Percentiles rank a stretch among this genome's conserved stretches.
Conservation (phyloP, 2,797 vertebrate genomes). For the Champsocephalus gunnari region DNA sequence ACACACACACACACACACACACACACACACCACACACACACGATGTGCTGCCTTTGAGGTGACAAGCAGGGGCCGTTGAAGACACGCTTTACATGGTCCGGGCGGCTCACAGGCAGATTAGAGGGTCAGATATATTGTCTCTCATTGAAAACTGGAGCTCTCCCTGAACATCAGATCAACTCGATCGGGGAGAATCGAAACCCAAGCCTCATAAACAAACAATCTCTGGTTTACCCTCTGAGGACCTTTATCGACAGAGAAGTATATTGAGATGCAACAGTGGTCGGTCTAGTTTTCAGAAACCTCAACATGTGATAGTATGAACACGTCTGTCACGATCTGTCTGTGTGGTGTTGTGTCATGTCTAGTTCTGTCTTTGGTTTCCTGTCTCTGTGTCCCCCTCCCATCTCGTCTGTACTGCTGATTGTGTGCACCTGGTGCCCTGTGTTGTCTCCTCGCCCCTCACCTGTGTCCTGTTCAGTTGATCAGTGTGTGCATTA, state of each 20-base stretch:
- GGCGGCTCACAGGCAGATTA: slow-evolving; percentile 22
- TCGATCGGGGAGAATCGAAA: not conserved
- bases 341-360: no score
- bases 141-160: slow-evolving; percentile 1
- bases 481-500: no score
- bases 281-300: not conserved
- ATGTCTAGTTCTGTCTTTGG: no score
- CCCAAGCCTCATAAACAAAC: not conserved
- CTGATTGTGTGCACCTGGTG: no score
- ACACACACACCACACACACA: slow-evolving; percentile 13
- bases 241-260: not conserved
- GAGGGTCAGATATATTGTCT: slow-evolving; percentile 9
- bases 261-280: not conserved
- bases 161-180: not conserved
- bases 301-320: not conserved
- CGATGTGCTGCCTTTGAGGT: slow-evolving; percentile 49
- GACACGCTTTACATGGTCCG: not conserved
- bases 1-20: no score
- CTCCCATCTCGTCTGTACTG: no score
- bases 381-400: no score
- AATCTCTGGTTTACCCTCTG: not conserved
- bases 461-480: no score
- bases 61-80: slow-evolving; percentile 32
- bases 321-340: not conserved
- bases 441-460: no score